A percentile compares a stretch with the other conserved stretches of the same genome.
These are phyloP conservation scores for Zenarchopterus dispar DNA, from an alignment of 2,797 vertebrate genomes.

Conservation along the genomic window DNA sequence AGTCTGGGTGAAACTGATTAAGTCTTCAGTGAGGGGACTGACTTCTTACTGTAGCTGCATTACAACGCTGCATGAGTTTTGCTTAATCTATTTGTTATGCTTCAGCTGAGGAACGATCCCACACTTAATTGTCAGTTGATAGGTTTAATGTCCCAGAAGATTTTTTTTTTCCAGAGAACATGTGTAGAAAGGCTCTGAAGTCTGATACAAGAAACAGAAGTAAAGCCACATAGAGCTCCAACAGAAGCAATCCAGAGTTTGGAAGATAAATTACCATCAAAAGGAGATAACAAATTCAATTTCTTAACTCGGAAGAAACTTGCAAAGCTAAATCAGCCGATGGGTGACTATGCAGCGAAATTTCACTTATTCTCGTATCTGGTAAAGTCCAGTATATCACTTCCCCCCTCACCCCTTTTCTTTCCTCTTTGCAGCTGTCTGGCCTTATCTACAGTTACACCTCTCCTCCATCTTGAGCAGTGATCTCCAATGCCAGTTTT, in stretches of 20 bases:
- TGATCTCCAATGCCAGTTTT: constrained; percentile 68
- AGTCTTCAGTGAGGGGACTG: constrained; percentile 38
- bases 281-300: constrained; percentile 32
- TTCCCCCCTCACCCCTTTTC: background rate
- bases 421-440: constrained; percentile 10
- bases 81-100: constrained; percentile 33
- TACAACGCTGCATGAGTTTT: constrained; percentile 41
- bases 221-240: constrained; percentile 12
- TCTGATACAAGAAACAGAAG: constrained; percentile 27
- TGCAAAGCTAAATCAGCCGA: constrained; percentile 8
- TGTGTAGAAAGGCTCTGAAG: constrained; percentile 14
- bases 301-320: constrained; percentile 27
- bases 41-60: constrained; percentile 37
- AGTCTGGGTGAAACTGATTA: constrained; percentile 58
- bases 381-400: constrained; percentile 27
- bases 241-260: constrained; percentile 14
- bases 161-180: constrained; percentile 9
- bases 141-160: constrained; percentile 26
- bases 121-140: constrained; percentile 46
- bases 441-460: constrained; percentile 66
- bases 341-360: constrained; percentile 18
- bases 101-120: constrained; percentile 39
- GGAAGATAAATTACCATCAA: constrained; percentile 41
- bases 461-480: constrained; percentile 58
- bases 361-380: constrained; percentile 36